Evolutionary conservation across 2,797 vertebrate species (phyloP).

Genomic region (Merluccius polli): DNA sequence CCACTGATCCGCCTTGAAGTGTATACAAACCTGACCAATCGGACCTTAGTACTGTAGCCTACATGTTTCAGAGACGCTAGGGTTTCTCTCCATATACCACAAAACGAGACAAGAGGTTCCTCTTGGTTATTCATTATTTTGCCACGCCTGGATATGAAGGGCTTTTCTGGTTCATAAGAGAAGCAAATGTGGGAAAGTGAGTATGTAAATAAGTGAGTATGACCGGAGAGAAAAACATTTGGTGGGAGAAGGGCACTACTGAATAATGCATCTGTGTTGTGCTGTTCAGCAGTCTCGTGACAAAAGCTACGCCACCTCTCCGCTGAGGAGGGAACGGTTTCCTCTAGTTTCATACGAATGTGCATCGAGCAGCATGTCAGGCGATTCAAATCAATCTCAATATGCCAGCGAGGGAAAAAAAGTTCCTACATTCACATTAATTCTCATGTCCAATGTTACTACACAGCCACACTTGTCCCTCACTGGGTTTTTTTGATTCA

Average conservation of each 20-base stretch:
- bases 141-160: neutral
- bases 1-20: too few relatives aligned
- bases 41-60: too few relatives aligned
- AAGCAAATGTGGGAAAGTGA: neutral
- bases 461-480: neutral
- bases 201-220: neutral
- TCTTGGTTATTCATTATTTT: neutral
- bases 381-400: slow-evolving; percentile 23
- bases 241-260: neutral
- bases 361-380: slow-evolving; percentile 34
- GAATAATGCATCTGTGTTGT: slow-evolving; percentile 27
- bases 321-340: slow-evolving; percentile 4
- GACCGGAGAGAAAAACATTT: slow-evolving; percentile 3
- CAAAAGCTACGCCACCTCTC: neutral
- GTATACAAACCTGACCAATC: too few relatives aligned
- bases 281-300: neutral
- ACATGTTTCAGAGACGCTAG: too few relatives aligned
- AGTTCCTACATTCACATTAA: slow-evolving; percentile 24
- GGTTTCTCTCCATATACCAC: neutral
- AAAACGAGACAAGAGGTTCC: neutral
- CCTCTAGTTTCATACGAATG: slow-evolving; percentile 22
- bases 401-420: slow-evolving; percentile 25
- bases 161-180: neutral
- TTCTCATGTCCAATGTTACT: slow-evolving; percentile 14
- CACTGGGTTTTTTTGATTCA: slow-evolving; percentile 25